phyloP scores from a whole-genome alignment of 2,113 vertebrate species.

The Hiodon alosoides region DNA sequence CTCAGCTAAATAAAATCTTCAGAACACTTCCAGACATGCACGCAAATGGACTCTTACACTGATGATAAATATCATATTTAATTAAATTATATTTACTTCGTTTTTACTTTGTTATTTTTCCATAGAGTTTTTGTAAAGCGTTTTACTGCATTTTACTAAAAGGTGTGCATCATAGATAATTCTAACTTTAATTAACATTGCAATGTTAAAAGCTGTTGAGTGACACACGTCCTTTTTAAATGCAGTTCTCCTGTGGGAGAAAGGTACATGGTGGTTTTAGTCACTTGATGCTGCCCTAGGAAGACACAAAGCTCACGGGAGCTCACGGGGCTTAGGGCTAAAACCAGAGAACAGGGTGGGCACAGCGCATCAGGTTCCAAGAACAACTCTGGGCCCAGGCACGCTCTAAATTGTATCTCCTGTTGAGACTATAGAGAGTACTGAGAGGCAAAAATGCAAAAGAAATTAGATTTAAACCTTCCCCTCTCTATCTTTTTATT shows the following conservation, averaged over 20 bases:
- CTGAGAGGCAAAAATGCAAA: background rate
- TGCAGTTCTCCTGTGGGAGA: slow-evolving; percentile 11
- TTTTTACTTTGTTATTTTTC: too few species aligned
- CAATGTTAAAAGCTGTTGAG: too few species aligned
- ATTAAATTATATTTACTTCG: too few species aligned
- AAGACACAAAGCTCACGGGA: slow-evolving; percentile 12
- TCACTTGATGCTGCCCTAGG: slow-evolving; percentile 17
- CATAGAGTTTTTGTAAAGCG: too few species aligned
- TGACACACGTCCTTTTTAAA: background rate
- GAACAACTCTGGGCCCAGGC: slow-evolving; percentile 32
- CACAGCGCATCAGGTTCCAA: slow-evolving; percentile 25
- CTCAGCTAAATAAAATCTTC: too few species aligned
- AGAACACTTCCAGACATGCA: too few species aligned
- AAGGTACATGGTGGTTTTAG: slow-evolving; percentile 10
- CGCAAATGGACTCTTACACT: too few species aligned
- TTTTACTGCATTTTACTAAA: too few species aligned
- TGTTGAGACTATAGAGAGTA: slow-evolving; percentile 19
- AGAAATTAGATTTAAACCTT: slow-evolving; percentile 16
- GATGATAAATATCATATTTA: too few species aligned
- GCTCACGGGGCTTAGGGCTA: slow-evolving; percentile 12
- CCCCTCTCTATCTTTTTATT: background rate
- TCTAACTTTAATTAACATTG: too few species aligned
- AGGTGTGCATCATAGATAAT: too few species aligned
- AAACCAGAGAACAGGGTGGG: slow-evolving; percentile 15
- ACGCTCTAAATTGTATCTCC: slow-evolving; percentile 12